Conservation (phyloP, 2,888 invertebrate species). For the Agelastica alni region DNA sequence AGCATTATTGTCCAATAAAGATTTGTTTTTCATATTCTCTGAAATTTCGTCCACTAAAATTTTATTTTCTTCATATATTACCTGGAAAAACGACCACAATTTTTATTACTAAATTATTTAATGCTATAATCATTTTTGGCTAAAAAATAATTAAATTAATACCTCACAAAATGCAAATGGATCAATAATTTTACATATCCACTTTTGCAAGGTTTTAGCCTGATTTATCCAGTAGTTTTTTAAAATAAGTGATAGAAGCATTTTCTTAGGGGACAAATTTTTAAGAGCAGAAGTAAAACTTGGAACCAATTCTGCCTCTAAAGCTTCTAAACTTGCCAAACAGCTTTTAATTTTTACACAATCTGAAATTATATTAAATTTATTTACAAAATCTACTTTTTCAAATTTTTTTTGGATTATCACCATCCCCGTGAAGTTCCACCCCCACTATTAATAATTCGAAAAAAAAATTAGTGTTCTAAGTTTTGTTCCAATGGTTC, state of each 20-base stretch:
- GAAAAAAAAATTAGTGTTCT: too few species aligned
- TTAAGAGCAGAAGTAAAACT: slow-evolving; percentile 59
- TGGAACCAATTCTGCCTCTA: slow-evolving; percentile 70
- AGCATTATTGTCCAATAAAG: slow-evolving; percentile 5
- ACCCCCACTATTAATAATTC: too few species aligned
- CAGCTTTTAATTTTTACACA: slow-evolving; percentile 66
- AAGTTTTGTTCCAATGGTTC: too few species aligned
- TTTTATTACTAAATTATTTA: too few species aligned
- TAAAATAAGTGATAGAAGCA: slow-evolving; percentile 58
- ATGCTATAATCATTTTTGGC: too few species aligned
- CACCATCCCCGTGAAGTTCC: too few species aligned
- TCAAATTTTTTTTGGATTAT: too few species aligned
- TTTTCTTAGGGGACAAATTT: slow-evolving; percentile 59
- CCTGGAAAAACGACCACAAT: slow-evolving; percentile 30
- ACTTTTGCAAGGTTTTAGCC: slow-evolving; percentile 61
- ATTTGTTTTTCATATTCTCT: slow-evolving; percentile 16
- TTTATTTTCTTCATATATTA: slow-evolving; percentile 42
- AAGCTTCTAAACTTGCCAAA: slow-evolving; percentile 68
- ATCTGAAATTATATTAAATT: slow-evolving; percentile 57
- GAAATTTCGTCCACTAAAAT: slow-evolving; percentile 30
- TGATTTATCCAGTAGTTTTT: slow-evolving; percentile 65
- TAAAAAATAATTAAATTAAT: too few species aligned
- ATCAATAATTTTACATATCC: slow-evolving; percentile 70
- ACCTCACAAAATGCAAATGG: slow-evolving; percentile 72
- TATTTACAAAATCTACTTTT: too few species aligned